Evolutionary conservation across 2,888 invertebrate genomes (phyloP).

Genomic region (Agriopis aurantiaria): DNA sequence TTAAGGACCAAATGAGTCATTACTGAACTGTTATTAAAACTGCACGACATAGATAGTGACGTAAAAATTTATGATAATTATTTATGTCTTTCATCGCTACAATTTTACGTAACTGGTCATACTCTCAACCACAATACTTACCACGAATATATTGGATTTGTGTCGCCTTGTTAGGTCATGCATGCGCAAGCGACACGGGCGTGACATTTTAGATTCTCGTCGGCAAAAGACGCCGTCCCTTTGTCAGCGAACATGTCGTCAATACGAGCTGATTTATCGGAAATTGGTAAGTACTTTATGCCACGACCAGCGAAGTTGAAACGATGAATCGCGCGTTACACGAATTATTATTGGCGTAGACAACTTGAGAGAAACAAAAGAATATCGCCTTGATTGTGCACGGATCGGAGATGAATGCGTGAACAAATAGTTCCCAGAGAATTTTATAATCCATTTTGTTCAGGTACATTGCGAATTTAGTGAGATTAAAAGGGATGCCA

Average conservation of each 20-base stretch:
- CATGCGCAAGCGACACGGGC: conserved; percentile 31
- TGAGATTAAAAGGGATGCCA: not conserved
- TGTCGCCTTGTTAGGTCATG: conserved; percentile 32
- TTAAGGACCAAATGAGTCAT: no score
- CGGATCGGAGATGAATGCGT: conserved; percentile 11
- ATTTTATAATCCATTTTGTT: not conserved
- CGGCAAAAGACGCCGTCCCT: conserved; percentile 42
- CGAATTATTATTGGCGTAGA: conserved; percentile 9
- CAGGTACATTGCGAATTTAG: not conserved
- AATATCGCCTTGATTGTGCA: conserved; percentile 15
- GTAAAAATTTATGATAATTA: not conserved
- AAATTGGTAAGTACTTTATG: conserved; percentile 28
- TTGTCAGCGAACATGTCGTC: conserved; percentile 47
- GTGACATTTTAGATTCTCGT: conserved; percentile 41
- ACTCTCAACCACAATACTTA: not conserved
- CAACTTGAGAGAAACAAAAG: conserved; percentile 11
- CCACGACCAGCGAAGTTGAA: conserved; percentile 4
- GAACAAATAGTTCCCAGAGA: conserved; percentile 15
- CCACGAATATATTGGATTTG: not conserved
- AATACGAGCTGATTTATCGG: conserved; percentile 26
- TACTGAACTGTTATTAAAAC: not conserved
- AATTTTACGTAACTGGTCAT: not conserved
- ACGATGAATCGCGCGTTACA: not conserved
- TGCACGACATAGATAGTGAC: not conserved
- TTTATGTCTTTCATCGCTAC: not conserved